Percentiles rank a stretch among this genome's conserved stretches.
These are phyloP conservation scores for Clarias fuscus DNA, from an alignment of 2,797 vertebrate genomes.

Conservation along the genomic window DNA sequence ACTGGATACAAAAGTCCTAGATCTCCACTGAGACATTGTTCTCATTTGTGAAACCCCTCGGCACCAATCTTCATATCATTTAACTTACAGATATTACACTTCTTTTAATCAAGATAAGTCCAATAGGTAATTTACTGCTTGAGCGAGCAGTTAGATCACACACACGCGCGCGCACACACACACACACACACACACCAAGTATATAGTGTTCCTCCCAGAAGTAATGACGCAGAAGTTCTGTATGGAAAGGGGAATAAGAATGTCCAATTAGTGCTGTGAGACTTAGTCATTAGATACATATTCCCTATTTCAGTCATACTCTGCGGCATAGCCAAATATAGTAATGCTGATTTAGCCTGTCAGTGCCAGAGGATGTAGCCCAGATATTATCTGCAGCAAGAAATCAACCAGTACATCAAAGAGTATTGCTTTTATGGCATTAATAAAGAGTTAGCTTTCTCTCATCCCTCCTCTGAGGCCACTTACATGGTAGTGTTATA, in stretches of 20 bases:
- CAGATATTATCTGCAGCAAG: conserved; percentile 34
- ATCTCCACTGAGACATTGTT: not conserved
- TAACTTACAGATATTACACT: conserved; percentile 46
- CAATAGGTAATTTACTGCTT: conserved; percentile 51
- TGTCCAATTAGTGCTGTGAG: conserved; percentile 38
- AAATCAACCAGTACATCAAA: conserved; percentile 36
- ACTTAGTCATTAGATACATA: conserved; percentile 32
- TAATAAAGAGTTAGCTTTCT: conserved; percentile 31
- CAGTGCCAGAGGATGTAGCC: conserved; percentile 18
- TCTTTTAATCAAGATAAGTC: conserved; percentile 49
- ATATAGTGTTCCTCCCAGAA: conserved; percentile 19
- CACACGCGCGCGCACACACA: not conserved
- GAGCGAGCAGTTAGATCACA: conserved; percentile 37
- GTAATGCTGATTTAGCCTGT: conserved; percentile 35
- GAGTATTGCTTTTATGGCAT: conserved; percentile 22
- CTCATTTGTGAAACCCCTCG: conserved; percentile 16
- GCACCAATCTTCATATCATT: conserved; percentile 27
- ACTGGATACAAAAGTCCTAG: not conserved
- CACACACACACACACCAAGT: conserved; percentile 32
- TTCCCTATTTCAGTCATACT: conserved; percentile 8
- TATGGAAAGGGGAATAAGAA: conserved; percentile 5
- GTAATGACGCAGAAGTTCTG: conserved; percentile 14
- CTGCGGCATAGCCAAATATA: conserved; percentile 21
- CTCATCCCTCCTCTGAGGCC: conserved; percentile 2
- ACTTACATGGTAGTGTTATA: not conserved